Evolutionary conservation across 2,888 invertebrate species (phyloP).

Genomic region (Unio pictorum): DNA sequence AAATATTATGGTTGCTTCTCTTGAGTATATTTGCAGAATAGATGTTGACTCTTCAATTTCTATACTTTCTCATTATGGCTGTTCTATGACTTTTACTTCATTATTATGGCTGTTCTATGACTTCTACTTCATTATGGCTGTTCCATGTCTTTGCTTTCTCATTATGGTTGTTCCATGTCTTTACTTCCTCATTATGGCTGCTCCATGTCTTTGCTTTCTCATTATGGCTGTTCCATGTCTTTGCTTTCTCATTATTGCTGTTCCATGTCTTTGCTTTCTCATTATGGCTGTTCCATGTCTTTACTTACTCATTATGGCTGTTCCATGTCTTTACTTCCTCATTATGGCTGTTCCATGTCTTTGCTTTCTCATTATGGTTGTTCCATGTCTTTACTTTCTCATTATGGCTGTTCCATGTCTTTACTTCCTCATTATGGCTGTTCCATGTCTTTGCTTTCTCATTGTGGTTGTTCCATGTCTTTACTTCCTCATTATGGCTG

Average conservation of each 20-base stretch:
- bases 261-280: too few relatives aligned
- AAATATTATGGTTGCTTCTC: too few relatives aligned
- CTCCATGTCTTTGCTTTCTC: too few relatives aligned
- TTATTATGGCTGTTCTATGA: neutral
- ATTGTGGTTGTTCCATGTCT: neutral
- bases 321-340: too few relatives aligned
- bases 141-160: too few relatives aligned
- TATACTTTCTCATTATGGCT: too few relatives aligned
- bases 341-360: neutral
- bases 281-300: neutral
- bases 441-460: neutral
- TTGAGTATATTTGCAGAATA: too few relatives aligned
- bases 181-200: neutral
- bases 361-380: too few relatives aligned
- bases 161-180: neutral
- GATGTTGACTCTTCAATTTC: neutral
- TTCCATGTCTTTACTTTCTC: neutral
- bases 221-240: neutral
- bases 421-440: too few relatives aligned
- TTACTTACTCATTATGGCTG: neutral
- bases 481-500: too few relatives aligned
- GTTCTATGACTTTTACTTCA: neutral
- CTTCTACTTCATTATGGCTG: neutral
- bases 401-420: neutral
- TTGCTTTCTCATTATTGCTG: neutral